Evolutionary conservation across 2,797 vertebrate species (phyloP).

Genomic region (Alca torda): DNA sequence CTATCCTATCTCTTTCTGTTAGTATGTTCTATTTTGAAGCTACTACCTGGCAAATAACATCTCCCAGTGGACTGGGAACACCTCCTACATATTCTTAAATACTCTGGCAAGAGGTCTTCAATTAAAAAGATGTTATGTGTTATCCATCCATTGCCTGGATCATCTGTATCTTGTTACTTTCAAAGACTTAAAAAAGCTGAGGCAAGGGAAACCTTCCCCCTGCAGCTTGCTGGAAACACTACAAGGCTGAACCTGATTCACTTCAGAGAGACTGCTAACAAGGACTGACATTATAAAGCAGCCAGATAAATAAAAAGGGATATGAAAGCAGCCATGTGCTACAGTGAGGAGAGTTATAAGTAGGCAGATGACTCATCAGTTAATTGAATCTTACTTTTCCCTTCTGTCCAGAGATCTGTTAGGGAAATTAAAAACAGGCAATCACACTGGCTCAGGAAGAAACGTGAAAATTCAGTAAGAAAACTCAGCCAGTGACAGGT

Average conservation of each 20-base stretch:
- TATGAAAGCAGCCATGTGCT: not conserved
- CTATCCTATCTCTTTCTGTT: not conserved
- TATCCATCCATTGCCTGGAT: not conserved
- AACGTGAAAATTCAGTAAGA: not conserved
- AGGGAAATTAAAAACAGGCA: not conserved
- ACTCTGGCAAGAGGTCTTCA: not conserved
- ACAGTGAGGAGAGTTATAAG: not conserved
- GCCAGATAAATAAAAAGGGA: not conserved
- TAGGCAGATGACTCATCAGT: not conserved
- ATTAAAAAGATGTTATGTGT: not conserved
- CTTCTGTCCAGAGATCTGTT: not conserved
- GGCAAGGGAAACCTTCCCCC: not conserved
- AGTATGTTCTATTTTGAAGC: not conserved
- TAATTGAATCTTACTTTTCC: not conserved
- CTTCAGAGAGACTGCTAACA: not conserved
- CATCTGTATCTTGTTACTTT: not conserved
- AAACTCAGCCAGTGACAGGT: not conserved
- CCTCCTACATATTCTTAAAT: not conserved
- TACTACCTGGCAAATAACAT: not conserved
- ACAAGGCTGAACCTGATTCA: not conserved
- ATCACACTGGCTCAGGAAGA: not conserved
- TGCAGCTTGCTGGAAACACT: not conserved
- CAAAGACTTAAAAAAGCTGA: not conserved
- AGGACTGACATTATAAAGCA: not conserved
- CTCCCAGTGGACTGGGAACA: not conserved